Evolutionary conservation across 2,797 vertebrate species (phyloP), one percentile per base, ranked within the genome.

Genomic region (Ciconia nigra): DNA sequence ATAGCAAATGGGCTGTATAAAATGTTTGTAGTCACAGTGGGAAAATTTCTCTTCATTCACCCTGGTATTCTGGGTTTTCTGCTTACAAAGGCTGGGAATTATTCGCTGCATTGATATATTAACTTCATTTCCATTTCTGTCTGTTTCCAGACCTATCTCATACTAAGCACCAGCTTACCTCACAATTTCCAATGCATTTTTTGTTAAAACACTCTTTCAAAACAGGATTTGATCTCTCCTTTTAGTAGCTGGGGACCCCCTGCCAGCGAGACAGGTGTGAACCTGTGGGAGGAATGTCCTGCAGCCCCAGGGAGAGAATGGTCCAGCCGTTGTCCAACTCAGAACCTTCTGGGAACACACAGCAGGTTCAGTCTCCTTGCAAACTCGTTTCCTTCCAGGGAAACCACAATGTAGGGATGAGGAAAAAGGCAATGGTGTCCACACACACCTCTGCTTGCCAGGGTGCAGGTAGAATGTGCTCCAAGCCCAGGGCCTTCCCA

Each of bases 401-500:
- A 71, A 65, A 42, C 11, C 6, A 35, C 9, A 22, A 1, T 0
- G 6, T 0, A 49, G 29, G 14, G 26, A 4, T 57, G 37, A 90
- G 37, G 41, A 22, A 80, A 85, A 93, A n/a, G 24, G 41, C n/a
- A 62, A 4, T 1, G 33, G 5, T 35, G 39, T 35, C 63, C 16
- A 22, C 7, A 4, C 13, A 18, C 37, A 73, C 6, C 35, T 57
- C 62, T 49, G 33, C 13, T 74, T 78, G 37, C 24, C 8, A 3
- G 0, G 0, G 13, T 39, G 37, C 33, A 49, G n/a, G 13, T 0
- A 39, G 24, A 12, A 15, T 13, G 7, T 42, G 10, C 35, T 89
- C 31, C 51, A 87, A 80, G 55, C 20, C 9, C 28, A 29, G 14
- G 14, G 9, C 12, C 69, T 77, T 69, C 51, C 16, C 28, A 55